Evolutionary conservation across 2,797 vertebrate genomes (phyloP).

Genomic region (Eulemur albifrons): DNA sequence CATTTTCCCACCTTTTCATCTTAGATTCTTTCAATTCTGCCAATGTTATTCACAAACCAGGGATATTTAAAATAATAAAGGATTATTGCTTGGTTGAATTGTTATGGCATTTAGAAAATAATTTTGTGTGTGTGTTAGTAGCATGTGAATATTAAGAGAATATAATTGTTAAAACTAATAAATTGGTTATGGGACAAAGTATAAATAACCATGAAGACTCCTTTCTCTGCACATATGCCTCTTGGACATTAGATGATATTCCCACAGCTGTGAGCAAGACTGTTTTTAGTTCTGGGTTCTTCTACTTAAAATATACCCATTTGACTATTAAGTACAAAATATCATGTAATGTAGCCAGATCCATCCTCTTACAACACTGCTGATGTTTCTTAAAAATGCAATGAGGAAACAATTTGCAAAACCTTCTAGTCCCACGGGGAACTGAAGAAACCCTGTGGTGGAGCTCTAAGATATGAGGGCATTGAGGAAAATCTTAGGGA

Average conservation of each 20-base stretch:
- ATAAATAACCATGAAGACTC: not conserved
- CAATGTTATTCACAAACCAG: not conserved
- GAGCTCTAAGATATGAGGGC: not conserved
- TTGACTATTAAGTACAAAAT: slow-evolving; percentile 6
- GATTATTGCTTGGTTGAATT: not conserved
- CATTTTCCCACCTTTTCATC: not conserved
- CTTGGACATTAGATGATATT: not conserved
- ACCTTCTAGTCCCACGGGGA: not conserved
- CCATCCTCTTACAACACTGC: not conserved
- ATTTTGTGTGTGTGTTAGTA: slow-evolving; percentile 6
- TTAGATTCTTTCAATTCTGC: not conserved
- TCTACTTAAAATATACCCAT: slow-evolving; percentile 4
- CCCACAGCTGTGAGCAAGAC: not conserved
- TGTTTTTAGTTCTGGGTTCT: slow-evolving; percentile 15
- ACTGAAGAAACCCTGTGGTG: not conserved
- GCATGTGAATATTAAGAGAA: slow-evolving; percentile 10
- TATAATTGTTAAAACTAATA: slow-evolving; percentile 16
- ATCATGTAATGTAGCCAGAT: not conserved
- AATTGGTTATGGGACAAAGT: slow-evolving; percentile 28
- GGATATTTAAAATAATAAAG: slow-evolving; percentile 38
- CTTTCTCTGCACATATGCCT: not conserved
- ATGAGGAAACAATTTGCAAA: slow-evolving; percentile 42
- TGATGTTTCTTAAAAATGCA: not conserved
- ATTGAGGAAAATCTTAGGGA: slow-evolving; percentile 14
- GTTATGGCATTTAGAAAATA: slow-evolving; percentile 27